These are phyloP conservation scores for Melanophora roralis DNA, from an alignment of 2,888 invertebrate genomes.

Conservation along the genomic window DNA sequence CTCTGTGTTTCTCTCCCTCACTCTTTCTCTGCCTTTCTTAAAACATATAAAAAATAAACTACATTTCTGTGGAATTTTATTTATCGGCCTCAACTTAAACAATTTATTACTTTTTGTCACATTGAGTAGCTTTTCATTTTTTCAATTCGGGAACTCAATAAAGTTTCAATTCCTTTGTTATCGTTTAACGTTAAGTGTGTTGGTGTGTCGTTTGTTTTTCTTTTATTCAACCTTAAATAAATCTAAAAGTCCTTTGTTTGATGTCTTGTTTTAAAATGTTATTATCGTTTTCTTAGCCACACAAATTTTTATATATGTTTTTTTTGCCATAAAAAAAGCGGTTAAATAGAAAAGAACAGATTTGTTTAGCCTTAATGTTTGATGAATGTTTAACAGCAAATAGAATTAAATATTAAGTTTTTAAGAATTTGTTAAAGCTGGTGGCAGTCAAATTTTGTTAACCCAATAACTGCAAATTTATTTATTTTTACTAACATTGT, in stretches of 20 bases:
- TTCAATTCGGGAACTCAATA: slow-evolving; percentile 7
- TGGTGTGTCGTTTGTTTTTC: neutral
- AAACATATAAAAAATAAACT: slow-evolving; percentile 11
- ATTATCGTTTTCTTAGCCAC: neutral
- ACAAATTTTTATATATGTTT: neutral
- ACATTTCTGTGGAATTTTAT: slow-evolving; percentile 62
- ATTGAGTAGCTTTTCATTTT: slow-evolving; percentile 52
- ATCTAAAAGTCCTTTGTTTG: neutral
- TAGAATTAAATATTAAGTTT: too few relatives aligned
- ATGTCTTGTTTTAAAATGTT: slow-evolving; percentile 12
- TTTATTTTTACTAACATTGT: neutral
- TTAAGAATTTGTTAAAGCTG: too few relatives aligned
- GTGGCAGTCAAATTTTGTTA: neutral
- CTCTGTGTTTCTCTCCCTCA: neutral
- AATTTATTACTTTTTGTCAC: slow-evolving; percentile 64
- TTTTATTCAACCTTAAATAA: neutral
- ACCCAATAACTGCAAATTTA: neutral
- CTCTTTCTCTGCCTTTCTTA: neutral
- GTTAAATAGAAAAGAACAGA: neutral
- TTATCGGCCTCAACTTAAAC: slow-evolving; percentile 65
- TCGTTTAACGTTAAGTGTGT: neutral
- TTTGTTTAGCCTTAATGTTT: too few relatives aligned
- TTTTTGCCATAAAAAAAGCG: neutral
- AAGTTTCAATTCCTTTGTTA: slow-evolving; percentile 18
- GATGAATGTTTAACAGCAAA: too few relatives aligned